Evolutionary conservation across 2,888 invertebrate species (phyloP), one percentile per base, ranked within the genome.

Genomic region (Trissolcus brochymenae): DNA sequence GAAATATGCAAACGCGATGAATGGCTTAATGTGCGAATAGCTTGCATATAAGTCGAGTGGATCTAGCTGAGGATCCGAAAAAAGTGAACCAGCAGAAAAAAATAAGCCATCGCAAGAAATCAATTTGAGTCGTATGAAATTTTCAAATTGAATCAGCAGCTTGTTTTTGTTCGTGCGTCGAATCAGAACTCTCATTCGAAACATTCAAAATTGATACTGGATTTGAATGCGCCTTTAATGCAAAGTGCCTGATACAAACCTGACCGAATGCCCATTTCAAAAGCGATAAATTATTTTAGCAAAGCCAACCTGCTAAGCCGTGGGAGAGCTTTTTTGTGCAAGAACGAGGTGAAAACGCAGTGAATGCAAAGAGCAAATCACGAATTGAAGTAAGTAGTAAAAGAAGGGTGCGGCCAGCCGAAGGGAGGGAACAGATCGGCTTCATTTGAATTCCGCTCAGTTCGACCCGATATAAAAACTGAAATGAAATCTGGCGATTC

Each of bases 401-500:
- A 61, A 60, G 68, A 68, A 19, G 64, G 62, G 68, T 41, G 46
- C 54, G 67, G 57, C 49, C 56, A 50, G 14, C 25, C n/a, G 64
- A 51, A 70, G 53, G 53, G 55, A 74, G 65, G 64, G 73, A 62
- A 35, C 70, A 76, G 79, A 76, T 74, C 62, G 64, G 54, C 46
- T 67, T 76, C 76, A 76, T 76, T 75, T 79, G 75, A 77, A 79
- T 77, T 79, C 77, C 72, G 59, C 79, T 66, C 65, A 56, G 59
- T 68, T 72, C 77, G 60, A 59, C 40, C 53, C 67, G 35, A 72
- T 72, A 74, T 71, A 82, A 81, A 77, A 75, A 76, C 61, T 78
- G 66, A 82, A 85, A 84, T 84, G 81, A 83, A 85, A 84, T 83
- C 82, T 81, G 79, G 68, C 70, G 66, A 76, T 76, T 80, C 76